Evolutionary conservation across 2,797 vertebrate genomes (phyloP), one percentile per base, ranked within the genome.

Genomic region (Channallabes apus): DNA sequence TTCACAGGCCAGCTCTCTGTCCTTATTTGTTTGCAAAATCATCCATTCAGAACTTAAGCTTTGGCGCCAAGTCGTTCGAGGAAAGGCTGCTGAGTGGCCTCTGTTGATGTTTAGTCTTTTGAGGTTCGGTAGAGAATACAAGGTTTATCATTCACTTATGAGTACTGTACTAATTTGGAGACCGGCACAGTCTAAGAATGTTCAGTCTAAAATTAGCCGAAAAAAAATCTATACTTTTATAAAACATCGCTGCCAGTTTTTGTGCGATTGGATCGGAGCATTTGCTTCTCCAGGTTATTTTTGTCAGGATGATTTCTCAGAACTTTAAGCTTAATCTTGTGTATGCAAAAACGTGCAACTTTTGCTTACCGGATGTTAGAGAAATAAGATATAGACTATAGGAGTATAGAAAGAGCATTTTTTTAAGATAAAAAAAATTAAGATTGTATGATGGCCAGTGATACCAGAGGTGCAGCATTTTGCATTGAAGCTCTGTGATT

Each of bases 61-160:
- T 8, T 83, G 85, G 78, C 88, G 80, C 82, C 22, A 3, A 86
- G 85, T 86, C 82, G 86, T 84, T 85, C 80, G 84, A 87, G 85
- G 87, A 83, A 51, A 68, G 67, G 84, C 83, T 88, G 85, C 59
- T 76, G 82, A 87, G 81, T 85, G 85, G 76, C 88, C 82, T 78
- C 59, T 85, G 85, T 85, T 83, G 79, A 86, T 88, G 84, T 84
- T 86, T 87, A 80, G 86, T 88, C 83, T 85, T 86, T 84, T 76
- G 77, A 82, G 72, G 85, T 87, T 80, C 22, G 38, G 29, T 75
- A 79, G 83, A 85, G 65, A 71, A 69, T n/a, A 65, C 38, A 58
- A 79, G n/a, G 77, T 82, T 59, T 80, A 81, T 85, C 65, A 84
- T 86, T 62, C 22, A 22, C 54, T 41, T 46, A n/a, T 58, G 32